Base-by-base conservation (phyloP, 2,797 vertebrate species). In the Oreochromis grahami region DNA sequence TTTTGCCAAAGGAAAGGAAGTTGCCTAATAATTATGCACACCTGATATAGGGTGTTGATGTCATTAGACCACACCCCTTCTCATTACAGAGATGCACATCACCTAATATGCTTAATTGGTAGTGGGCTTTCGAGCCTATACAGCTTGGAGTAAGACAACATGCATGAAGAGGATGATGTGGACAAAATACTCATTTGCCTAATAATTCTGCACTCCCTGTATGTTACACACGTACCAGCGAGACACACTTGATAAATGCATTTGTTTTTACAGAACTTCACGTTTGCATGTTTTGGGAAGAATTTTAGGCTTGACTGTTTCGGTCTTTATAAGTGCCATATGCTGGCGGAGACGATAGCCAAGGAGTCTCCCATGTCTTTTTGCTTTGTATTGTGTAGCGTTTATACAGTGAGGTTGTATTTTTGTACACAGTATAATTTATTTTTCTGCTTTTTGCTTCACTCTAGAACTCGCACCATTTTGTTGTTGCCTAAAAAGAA, bases 351-450 rank as follows among this genome's bases (percentile, higher is more conserved):
- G 88, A 56, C 84, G 6, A 34, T 60, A 34, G 29, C 83, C 15
- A 52, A 38, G 17, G 50, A 70, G 82, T 88, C 87, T 87, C 80
- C 79, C 77, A 8, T 76, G 82, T 88, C 87, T 50, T 74, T 91
- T 87, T 82, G 90, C 83, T 93, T 91, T 87, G 86, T 93, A 85
- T 32, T 78, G 74, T 90, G 88, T 86, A 84, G 86, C 92, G 15
- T 94, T 94, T 92, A 91, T 94, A 94, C 90, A 89, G 92, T 94
- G 91, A 93, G 84, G 86, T 93, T 87, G 94, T 96, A 94, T 94
- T 95, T 95, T 95, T 95, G 94, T 94, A 95, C 91, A 91, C 87
- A 87, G 84, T 89, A 74, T 87, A 89, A 82, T 88, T 94, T 93
- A 84, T 93, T 93, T 94, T 93, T 90, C 82, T 68, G 91, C 89